phyloP scores from a whole-genome alignment of 2,888 invertebrate species.

The Encarsia formosa region DNA sequence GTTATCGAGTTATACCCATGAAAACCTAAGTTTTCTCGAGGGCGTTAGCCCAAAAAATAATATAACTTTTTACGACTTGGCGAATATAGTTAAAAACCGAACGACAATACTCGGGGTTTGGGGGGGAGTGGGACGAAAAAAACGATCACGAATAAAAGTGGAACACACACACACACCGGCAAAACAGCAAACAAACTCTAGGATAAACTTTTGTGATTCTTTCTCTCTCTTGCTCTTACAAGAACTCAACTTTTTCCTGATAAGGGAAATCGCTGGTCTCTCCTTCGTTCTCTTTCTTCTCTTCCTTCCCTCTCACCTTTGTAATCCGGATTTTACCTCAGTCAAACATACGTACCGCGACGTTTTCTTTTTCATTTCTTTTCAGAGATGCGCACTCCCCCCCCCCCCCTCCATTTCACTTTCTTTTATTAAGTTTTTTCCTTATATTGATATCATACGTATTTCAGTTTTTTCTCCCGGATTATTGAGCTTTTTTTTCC shows the following conservation, averaged over 20 bases:
- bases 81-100: too few relatives aligned
- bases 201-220: conserved; percentile 18
- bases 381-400: neutral
- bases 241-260: conserved; percentile 19
- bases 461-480: neutral
- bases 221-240: too few relatives aligned
- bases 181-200: conserved; percentile 7
- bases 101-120: too few relatives aligned
- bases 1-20: too few relatives aligned
- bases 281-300: neutral
- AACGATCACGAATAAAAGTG: conserved; percentile 18
- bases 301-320: neutral
- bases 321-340: neutral
- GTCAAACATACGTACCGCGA: neutral
- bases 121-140: too few relatives aligned
- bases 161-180: conserved; percentile 4
- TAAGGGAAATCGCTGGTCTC: conserved; percentile 19
- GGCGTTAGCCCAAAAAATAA: too few relatives aligned
- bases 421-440: neutral
- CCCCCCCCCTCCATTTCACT: neutral
- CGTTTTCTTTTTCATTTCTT: neutral
- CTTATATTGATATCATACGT: neutral
- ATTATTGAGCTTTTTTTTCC: neutral
- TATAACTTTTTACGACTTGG: too few relatives aligned
- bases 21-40: too few relatives aligned